Conservation (phyloP, 2,797 vertebrate species). For the Micrastur ruficollis region DNA sequence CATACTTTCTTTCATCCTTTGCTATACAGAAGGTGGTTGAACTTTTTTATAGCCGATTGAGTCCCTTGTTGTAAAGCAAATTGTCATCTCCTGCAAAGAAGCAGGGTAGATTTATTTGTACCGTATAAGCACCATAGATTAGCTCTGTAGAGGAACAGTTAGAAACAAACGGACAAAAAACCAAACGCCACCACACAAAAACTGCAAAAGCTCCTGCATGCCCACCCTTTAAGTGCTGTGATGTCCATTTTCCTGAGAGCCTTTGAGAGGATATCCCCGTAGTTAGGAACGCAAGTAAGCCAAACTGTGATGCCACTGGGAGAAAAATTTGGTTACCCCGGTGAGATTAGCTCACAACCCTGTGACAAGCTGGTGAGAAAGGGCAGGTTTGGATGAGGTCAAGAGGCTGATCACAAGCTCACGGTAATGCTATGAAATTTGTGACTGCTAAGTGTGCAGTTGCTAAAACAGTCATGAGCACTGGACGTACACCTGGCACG, state of each 20-base stretch:
- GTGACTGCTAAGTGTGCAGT: too few species aligned
- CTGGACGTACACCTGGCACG: accelerated
- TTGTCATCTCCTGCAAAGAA: background rate
- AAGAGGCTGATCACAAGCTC: background rate
- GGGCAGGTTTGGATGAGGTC: background rate
- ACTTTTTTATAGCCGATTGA: background rate
- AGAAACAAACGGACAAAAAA: background rate
- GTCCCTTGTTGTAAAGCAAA: background rate
- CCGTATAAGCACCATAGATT: background rate
- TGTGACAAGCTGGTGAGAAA: background rate
- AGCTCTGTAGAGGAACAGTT: background rate
- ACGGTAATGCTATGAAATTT: too few species aligned
- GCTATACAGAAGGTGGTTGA: background rate
- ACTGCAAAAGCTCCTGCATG: background rate
- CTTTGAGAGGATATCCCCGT: background rate
- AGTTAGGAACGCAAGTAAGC: background rate
- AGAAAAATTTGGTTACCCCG: background rate
- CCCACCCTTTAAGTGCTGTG: background rate
- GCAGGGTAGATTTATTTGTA: background rate
- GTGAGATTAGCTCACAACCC: background rate
- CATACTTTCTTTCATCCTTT: background rate
- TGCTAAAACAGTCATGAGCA: background rate
- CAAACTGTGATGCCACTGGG: background rate
- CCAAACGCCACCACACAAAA: background rate
- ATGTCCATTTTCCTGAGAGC: background rate